Evolutionary conservation across 2,797 vertebrate species (phyloP).

Genomic region (Cyclura pinguis): DNA sequence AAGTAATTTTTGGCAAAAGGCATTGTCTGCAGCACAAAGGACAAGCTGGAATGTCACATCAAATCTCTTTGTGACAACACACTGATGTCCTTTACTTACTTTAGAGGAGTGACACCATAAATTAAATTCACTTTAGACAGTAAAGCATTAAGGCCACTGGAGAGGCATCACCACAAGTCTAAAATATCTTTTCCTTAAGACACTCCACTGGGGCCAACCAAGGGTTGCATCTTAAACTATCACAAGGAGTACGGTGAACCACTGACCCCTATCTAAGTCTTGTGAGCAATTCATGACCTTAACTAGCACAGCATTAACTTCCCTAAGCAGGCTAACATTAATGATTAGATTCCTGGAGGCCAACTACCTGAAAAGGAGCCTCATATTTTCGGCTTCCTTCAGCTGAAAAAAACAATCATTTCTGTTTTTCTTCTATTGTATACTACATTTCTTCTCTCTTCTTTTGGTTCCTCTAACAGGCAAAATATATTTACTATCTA

Average conservation of each 20-base stretch:
- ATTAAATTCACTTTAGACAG: not conserved
- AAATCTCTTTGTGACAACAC: conserved; percentile 29
- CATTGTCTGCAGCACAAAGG: conserved; percentile 12
- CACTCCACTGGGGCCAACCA: not conserved
- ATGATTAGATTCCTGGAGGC: not conserved
- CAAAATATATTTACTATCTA: not conserved
- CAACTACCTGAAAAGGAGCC: conserved; percentile 25
- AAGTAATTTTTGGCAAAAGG: conserved; percentile 6
- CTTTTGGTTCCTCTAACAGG: not conserved
- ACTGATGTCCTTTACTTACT: not conserved
- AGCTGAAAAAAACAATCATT: not conserved
- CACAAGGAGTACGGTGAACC: not conserved
- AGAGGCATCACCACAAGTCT: conserved; percentile 10
- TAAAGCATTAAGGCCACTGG: not conserved
- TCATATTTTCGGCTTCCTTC: conserved; percentile 17
- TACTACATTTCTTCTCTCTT: not conserved
- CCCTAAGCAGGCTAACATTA: not conserved
- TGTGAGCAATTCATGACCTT: conserved; percentile 1
- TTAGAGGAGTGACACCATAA: not conserved
- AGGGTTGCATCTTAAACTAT: conserved; percentile 27
- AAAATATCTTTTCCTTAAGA: not conserved
- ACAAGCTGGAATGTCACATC: conserved; percentile 19
- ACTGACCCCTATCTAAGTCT: conserved; percentile 33
- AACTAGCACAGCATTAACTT: conserved; percentile 45
- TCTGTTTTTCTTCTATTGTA: not conserved